phyloP scores from a whole-genome alignment of 2,888 invertebrate species.

The Rhagonycha lutea region DNA sequence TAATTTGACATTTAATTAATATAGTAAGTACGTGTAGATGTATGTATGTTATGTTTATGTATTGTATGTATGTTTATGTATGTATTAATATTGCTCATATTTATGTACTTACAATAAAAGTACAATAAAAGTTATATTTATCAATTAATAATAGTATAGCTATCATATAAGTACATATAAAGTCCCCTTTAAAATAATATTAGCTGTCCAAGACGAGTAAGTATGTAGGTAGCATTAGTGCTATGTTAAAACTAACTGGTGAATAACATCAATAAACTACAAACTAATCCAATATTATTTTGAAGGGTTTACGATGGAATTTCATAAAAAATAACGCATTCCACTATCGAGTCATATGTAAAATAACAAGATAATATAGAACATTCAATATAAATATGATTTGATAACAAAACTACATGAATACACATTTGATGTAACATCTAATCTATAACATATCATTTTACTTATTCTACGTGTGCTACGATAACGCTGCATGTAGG shows the following conservation, averaged over 20 bases:
- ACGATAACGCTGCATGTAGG: conserved; percentile 46
- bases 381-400: conserved; percentile 42
- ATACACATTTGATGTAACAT: conserved; percentile 39
- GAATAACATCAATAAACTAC: not conserved
- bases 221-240: not conserved
- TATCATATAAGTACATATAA: not conserved
- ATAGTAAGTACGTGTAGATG: conserved; percentile 34
- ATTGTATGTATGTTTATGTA: not conserved
- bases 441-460: conserved; percentile 40
- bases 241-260: conserved; percentile 1
- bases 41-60: not conserved
- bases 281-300: not conserved
- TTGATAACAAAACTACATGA: conserved; percentile 45
- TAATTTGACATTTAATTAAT: conserved; percentile 53
- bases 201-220: not conserved
- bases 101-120: conserved; percentile 22
- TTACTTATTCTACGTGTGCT: conserved; percentile 34
- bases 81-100: conserved; percentile 52
- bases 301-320: conserved; percentile 19
- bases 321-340: conserved; percentile 40
- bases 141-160: conserved; percentile 9
- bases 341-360: conserved; percentile 35
- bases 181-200: not conserved
- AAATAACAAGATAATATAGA: conserved; percentile 39
- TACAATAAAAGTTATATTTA: conserved; percentile 18